phyloP scores from a whole-genome alignment of 1,140 invertebrate genomes.

The Odontomachus brunneus region DNA sequence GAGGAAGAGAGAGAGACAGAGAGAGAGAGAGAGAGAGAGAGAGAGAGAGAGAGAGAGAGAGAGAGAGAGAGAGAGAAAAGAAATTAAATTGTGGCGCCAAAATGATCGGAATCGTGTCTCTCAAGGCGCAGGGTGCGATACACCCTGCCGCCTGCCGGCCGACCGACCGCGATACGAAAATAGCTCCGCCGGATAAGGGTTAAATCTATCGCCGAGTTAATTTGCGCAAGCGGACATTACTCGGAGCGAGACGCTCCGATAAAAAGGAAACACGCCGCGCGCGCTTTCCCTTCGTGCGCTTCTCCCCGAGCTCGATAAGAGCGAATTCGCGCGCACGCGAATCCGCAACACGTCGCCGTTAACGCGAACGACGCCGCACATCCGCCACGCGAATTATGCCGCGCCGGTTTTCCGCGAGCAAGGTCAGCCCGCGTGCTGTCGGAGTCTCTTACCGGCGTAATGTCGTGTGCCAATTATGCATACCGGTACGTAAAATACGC shows the following conservation, averaged over 20 bases:
- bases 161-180: conserved; percentile 19
- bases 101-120: conserved; percentile 12
- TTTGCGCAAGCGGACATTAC: not conserved
- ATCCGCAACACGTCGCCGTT: conserved; percentile 6
- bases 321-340: conserved; percentile 14
- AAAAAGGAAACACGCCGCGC: not conserved
- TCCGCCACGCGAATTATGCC: conserved; percentile 54
- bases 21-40: no score
- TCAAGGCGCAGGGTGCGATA: not conserved
- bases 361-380: conserved; percentile 39
- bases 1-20: no score
- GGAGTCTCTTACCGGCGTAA: conserved; percentile 40
- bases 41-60: no score
- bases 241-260: not conserved
- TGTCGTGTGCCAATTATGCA: conserved; percentile 44
- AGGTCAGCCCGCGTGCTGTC: conserved; percentile 42
- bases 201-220: conserved; percentile 9
- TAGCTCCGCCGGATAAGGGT: conserved; percentile 27
- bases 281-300: not conserved
- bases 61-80: no score
- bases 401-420: conserved; percentile 49
- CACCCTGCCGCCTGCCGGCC: not conserved
- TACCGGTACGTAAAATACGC: conserved; percentile 3
- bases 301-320: not conserved
- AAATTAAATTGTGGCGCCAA: not conserved